Evolutionary conservation across 2,888 invertebrate genomes (phyloP).

Genomic region (Acleris sparsana): DNA sequence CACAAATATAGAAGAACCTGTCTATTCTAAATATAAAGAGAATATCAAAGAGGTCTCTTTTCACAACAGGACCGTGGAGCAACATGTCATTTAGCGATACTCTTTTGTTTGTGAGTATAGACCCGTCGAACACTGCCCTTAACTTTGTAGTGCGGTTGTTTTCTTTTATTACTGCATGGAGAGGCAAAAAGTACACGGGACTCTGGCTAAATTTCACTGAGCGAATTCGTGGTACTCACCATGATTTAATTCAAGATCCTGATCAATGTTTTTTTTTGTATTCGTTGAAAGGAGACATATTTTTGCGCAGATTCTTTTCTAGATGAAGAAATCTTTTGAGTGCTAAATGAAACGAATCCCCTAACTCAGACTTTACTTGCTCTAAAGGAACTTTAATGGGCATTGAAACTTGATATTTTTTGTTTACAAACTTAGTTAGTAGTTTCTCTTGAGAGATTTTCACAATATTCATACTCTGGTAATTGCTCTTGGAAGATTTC

Average conservation of each 20-base stretch:
- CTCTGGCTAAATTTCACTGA: neutral
- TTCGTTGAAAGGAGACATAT: too few relatives aligned
- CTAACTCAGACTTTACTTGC: too few relatives aligned
- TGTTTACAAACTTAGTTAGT: too few relatives aligned
- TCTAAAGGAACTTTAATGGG: too few relatives aligned
- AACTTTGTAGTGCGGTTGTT: neutral
- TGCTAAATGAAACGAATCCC: too few relatives aligned
- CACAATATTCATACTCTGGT: neutral
- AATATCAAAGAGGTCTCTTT: neutral
- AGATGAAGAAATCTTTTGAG: too few relatives aligned
- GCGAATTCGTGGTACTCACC: neutral
- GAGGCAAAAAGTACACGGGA: neutral
- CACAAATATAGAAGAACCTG: neutral
- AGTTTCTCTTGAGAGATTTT: too few relatives aligned
- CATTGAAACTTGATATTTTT: too few relatives aligned
- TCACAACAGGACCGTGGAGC: neutral
- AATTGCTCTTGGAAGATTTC: conserved; percentile 3
- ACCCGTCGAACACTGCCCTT: neutral
- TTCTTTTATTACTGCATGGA: neutral
- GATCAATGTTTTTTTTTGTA: neutral
- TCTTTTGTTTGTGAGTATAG: neutral
- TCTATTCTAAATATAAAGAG: neutral
- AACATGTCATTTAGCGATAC: neutral
- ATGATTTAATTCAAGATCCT: neutral
- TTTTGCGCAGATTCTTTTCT: too few relatives aligned